These are phyloP conservation scores for Quadroppia sp. DNA, from an alignment of 2,888 invertebrate genomes.

Conservation along the genomic window DNA sequence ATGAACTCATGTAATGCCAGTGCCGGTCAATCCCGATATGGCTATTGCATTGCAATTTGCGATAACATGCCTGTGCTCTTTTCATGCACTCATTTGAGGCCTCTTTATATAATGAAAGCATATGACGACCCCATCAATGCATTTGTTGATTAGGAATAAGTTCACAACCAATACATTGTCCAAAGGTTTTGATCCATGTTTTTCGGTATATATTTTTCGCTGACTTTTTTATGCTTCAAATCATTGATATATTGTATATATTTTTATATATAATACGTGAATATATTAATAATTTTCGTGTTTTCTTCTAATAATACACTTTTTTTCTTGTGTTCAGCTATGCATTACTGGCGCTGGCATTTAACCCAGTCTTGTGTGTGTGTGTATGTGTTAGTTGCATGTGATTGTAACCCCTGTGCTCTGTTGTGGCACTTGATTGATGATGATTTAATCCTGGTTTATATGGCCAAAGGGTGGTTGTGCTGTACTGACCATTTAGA, in stretches of 20 bases:
- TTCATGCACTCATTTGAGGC: slow-evolving; percentile 7
- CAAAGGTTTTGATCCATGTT: background rate
- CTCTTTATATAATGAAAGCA: slow-evolving; percentile 21
- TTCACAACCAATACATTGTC: slow-evolving; percentile 7
- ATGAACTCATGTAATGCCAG: slow-evolving; percentile 1
- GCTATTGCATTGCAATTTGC: no score
- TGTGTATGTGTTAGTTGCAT: slow-evolving; percentile 18
- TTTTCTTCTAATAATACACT: slow-evolving; percentile 1
- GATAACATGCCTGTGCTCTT: background rate
- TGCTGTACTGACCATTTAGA: slow-evolving; percentile 42
- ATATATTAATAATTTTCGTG: background rate
- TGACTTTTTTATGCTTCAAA: background rate
- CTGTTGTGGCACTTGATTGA: slow-evolving; percentile 43
- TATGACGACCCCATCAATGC: background rate
- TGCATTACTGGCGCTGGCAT: slow-evolving; percentile 25
- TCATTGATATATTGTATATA: background rate
- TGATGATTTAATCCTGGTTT: slow-evolving; percentile 47
- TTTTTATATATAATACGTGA: background rate
- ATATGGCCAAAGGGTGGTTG: slow-evolving; percentile 44
- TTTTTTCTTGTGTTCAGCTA: slow-evolving; percentile 10
- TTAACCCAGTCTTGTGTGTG: slow-evolving; percentile 7
- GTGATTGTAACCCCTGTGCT: slow-evolving; percentile 32
- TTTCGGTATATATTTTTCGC: background rate
- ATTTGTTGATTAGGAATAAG: background rate
- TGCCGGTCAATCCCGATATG: slow-evolving; percentile 17